Conservation (phyloP, 2,113 vertebrate species). For the Caranx melampygus region DNA sequence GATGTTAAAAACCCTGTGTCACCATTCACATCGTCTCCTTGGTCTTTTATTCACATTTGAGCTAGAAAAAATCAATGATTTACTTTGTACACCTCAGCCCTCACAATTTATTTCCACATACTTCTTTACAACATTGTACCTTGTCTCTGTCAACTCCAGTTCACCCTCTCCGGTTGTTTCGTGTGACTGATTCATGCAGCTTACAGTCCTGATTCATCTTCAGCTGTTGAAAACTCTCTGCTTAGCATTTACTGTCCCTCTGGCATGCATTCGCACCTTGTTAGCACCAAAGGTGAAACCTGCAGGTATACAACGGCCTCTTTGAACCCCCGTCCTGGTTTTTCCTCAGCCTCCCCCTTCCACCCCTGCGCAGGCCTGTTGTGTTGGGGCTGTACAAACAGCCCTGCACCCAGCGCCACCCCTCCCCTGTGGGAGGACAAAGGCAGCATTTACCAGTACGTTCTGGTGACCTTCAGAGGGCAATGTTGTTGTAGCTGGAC, state of each 20-base stretch:
- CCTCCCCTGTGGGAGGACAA: constrained; percentile 65
- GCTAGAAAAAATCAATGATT: not conserved
- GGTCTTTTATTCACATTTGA: not conserved
- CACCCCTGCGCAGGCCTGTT: constrained; percentile 25
- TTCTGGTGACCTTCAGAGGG: constrained; percentile 83
- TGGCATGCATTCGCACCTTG: constrained; percentile 69
- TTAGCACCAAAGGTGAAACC: constrained; percentile 71
- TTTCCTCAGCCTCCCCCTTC: constrained; percentile 47
- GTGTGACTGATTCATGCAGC: constrained; percentile 18
- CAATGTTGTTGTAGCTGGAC: constrained; percentile 79
- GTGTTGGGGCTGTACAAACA: constrained; percentile 71
- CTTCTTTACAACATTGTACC: not conserved
- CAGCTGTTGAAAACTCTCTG: constrained; percentile 14
- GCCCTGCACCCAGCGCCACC: constrained; percentile 29
- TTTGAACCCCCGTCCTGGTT: constrained; percentile 34
- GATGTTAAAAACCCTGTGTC: not conserved
- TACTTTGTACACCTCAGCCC: not conserved
- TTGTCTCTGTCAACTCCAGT: not conserved
- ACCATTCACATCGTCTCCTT: not conserved
- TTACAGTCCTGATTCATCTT: not conserved
- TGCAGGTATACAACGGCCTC: constrained; percentile 61
- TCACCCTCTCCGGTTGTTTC: not conserved
- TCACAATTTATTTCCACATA: not conserved
- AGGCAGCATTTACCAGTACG: constrained; percentile 79
- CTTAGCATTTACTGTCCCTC: constrained; percentile 14